A percentile compares a stretch with the other conserved stretches of the same genome.
phyloP scores from a whole-genome alignment of 2,797 vertebrate genomes.

The Scomberomorus guttatus region DNA sequence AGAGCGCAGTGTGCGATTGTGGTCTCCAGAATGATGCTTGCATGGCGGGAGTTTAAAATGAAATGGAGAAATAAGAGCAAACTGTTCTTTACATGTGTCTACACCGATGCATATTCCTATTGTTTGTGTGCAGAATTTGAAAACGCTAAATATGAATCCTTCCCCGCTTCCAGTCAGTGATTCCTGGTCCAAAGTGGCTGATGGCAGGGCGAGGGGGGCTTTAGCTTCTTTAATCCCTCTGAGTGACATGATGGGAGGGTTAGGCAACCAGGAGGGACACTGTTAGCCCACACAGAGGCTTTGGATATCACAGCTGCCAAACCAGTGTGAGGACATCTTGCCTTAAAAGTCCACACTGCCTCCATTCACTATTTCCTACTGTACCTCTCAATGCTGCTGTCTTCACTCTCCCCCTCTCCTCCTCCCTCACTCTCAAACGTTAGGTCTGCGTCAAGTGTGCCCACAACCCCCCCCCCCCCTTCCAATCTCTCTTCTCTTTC shows the following conservation, averaged over 20 bases:
- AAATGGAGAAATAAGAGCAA: background rate
- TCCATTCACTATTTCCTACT: slow-evolving; percentile 24
- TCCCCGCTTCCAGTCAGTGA: slow-evolving; percentile 28
- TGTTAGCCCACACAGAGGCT: slow-evolving; percentile 58
- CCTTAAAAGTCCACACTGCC: slow-evolving; percentile 6
- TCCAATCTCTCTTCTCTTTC: background rate
- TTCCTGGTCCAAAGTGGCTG: slow-evolving; percentile 65
- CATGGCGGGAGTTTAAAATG: background rate
- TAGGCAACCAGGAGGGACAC: slow-evolving; percentile 47
- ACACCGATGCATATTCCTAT: background rate
- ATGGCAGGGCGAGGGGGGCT: slow-evolving; percentile 44
- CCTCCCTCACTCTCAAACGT: background rate
- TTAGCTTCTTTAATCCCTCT: slow-evolving; percentile 72
- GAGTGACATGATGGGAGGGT: slow-evolving; percentile 76
- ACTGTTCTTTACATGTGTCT: background rate
- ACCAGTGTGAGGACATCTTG: slow-evolving; percentile 57
- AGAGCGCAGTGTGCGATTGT: background rate
- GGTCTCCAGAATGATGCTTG: background rate
- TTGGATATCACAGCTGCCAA: slow-evolving; percentile 49
- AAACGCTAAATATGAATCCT: slow-evolving; percentile 24
- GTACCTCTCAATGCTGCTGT: background rate
- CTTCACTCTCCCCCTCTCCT: background rate
- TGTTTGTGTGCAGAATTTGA: background rate
- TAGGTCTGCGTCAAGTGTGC: slow-evolving; percentile 27
- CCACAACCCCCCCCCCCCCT: background rate